Evolutionary conservation across 2,888 invertebrate genomes (phyloP).

Genomic region (Meandrusa payeni): DNA sequence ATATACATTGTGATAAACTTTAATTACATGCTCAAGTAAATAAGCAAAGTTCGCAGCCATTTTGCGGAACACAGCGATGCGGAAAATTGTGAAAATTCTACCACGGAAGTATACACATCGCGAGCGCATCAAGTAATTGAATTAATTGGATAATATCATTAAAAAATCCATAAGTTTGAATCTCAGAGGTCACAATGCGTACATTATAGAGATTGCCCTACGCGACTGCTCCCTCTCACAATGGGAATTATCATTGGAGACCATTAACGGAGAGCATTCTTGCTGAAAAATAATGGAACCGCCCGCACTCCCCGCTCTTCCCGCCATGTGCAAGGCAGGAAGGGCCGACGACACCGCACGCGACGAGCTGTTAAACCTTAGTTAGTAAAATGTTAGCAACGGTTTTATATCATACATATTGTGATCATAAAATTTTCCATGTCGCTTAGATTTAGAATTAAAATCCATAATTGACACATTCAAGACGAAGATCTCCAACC

Average conservation of each 20-base stretch:
- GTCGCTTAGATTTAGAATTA: too few relatives aligned
- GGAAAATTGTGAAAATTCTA: slow-evolving; percentile 10
- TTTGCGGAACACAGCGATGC: slow-evolving; percentile 15
- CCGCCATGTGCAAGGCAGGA: slow-evolving; percentile 42
- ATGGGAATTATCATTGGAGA: slow-evolving; percentile 62
- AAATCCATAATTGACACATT: too few relatives aligned
- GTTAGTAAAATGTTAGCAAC: too few relatives aligned
- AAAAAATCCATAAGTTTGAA: slow-evolving; percentile 49
- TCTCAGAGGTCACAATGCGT: slow-evolving; percentile 45
- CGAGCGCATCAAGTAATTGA: slow-evolving; percentile 25
- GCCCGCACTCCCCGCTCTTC: slow-evolving; percentile 34
- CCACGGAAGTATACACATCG: slow-evolving; percentile 8
- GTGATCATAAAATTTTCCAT: too few relatives aligned
- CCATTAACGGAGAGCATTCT: slow-evolving; percentile 73
- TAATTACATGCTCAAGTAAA: slow-evolving; percentile 10
- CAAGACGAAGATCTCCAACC: too few relatives aligned
- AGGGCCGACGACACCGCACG: slow-evolving; percentile 37
- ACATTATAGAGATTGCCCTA: slow-evolving; percentile 69
- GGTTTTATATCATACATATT: too few relatives aligned
- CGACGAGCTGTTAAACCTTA: slow-evolving; percentile 22
- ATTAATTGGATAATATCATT: slow-evolving; percentile 42
- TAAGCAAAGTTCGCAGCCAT: slow-evolving; percentile 10
- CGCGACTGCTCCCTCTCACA: slow-evolving; percentile 44
- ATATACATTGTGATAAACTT: too few relatives aligned
- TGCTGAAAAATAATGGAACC: slow-evolving; percentile 70